Percentiles rank a stretch among this genome's conserved stretches.
These are phyloP conservation scores for Metallyticus violacea DNA, from an alignment of 2,888 invertebrate genomes.

Conservation along the genomic window DNA sequence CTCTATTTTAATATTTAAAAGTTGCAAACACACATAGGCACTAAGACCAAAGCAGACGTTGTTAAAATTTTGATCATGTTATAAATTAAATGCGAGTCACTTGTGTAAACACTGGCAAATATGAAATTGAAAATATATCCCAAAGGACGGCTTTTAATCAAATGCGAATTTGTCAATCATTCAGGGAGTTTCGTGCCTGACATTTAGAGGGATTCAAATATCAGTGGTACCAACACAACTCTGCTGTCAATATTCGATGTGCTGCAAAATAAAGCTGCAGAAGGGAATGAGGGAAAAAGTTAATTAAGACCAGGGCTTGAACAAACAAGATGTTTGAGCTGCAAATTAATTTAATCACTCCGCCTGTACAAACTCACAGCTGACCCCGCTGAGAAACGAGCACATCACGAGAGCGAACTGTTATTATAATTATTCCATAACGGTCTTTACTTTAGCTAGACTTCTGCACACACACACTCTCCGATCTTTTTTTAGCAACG, in stretches of 20 bases:
- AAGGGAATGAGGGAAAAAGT: background rate
- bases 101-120: background rate
- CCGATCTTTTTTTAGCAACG: background rate
- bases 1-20: too few species aligned
- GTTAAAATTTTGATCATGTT: background rate
- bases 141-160: background rate
- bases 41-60: too few species aligned
- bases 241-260: background rate
- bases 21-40: too few species aligned
- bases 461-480: background rate
- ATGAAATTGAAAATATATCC: background rate
- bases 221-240: background rate
- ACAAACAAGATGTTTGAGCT: background rate
- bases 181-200: background rate
- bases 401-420: too few species aligned
- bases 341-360: background rate
- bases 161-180: background rate
- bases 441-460: background rate
- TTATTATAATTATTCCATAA: background rate
- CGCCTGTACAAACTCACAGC: background rate
- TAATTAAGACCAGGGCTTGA: slow-evolving; percentile 2
- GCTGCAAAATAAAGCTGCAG: background rate
- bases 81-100: background rate
- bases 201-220: background rate
- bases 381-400: background rate